Percentiles rank a stretch among this genome's conserved stretches.
These are phyloP conservation scores for Henricia sp. DNA, from an alignment of 53 echinoderm and acorn worm genomes.

Conservation along the genomic window DNA sequence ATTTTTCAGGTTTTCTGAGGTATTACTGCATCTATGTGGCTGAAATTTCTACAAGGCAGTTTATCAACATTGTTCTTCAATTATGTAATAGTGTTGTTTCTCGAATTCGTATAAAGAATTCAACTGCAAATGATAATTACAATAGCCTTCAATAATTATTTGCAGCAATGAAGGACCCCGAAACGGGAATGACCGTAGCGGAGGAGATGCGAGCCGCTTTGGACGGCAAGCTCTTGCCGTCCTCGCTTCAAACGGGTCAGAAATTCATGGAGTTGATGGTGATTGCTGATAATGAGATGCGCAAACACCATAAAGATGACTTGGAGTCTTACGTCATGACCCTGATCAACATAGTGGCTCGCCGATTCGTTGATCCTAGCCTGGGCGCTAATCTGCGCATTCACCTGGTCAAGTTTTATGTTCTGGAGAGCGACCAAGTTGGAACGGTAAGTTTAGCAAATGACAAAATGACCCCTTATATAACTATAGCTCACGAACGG, in stretches of 20 bases:
- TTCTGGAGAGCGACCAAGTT: conserved; percentile 63
- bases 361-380: conserved; percentile 70
- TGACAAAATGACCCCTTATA: no score
- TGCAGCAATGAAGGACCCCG: conserved; percentile 32
- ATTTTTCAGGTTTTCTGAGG: no score
- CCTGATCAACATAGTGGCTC: conserved; percentile 81
- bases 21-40: no score
- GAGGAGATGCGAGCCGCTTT: conserved; percentile 45
- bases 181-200: conserved; percentile 39
- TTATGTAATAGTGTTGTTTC: no score
- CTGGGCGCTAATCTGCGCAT: conserved; percentile 61
- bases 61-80: no score
- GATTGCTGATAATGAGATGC: conserved; percentile 83
- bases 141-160: no score
- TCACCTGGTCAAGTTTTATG: conserved; percentile 66
- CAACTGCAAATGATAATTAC: no score
- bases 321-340: conserved; percentile 76
- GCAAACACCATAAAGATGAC: conserved; percentile 59
- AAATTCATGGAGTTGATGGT: conserved; percentile 83
- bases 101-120: no score
- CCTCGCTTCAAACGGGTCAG: conserved; percentile 64
- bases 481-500: no score
- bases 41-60: no score
- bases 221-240: conserved; percentile 19
- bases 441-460: conserved; percentile 36